Evolutionary conservation across 2,113 vertebrate genomes (phyloP), one percentile per base, ranked within the genome.

Genomic region (Pan paniscus): DNA sequence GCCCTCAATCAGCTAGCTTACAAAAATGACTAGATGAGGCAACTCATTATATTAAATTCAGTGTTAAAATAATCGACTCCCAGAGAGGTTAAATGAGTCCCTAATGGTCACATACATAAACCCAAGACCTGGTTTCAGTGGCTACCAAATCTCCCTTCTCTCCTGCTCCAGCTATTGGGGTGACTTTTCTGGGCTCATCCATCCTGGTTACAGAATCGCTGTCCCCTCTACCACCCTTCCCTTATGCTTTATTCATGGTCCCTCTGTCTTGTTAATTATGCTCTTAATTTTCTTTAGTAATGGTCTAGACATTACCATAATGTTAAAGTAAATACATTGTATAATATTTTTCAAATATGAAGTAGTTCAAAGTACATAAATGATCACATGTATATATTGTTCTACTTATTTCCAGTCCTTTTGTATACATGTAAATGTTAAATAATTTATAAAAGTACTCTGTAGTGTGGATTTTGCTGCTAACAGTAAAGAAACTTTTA

Each of bases 81-180:
- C 48, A 22, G 3, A 30, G 22, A 50, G 35, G 8, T 43, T 43
- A 46, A 10, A 13, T 2, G 8, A 61, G 22, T 61, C 12, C 38
- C 35, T 27, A 5, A 6, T 70, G 3, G 10, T 72, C 43, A 93
- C 1, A 7, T 4, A 25, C 22, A 2, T 14, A 79, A 80, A 38
- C 16, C 22, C 2, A 5, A 11, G 18, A 2, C 6, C 2, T 1
- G 3, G 8, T 38, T 16, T 76, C 32, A 0, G 5, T 0, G 46
- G 46, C 12, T 14, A 17, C 10, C 1, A 2, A 72, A 48, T 59
- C 20, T 43, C 0, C 13, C 27, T 22, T 57, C 22, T 13, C 35
- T 59, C 17, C 55, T 35, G 3, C 27, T 59, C 27, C 25, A 55
- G 5, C 5, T 35, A 1, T 30, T 14, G 4, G 6, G 8, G 5